Base-by-base conservation (phyloP, 2,113 vertebrate species). In the Oxyruncus cristatus region DNA sequence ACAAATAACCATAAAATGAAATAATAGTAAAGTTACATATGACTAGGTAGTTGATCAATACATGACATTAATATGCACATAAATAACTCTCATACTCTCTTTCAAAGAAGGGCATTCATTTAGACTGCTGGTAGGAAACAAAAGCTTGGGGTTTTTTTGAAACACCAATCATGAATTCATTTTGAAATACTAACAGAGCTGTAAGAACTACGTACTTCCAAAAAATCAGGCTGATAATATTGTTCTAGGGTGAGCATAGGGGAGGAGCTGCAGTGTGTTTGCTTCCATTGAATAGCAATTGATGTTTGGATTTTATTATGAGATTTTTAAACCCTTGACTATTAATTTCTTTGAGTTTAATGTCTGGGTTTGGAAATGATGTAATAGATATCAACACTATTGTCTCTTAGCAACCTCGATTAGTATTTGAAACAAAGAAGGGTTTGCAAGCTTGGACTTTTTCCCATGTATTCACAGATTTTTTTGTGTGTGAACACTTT, bases 401-500 rank as follows among this genome's bases (percentile, higher is more conserved):
- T 82, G 74, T 76, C 58, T 85, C 87, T 93, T 94, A 93, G 88
- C 88, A 96, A 86, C 92, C 44, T 80, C 68, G 59, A 65, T 74
- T 77, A 86, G 5, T 77, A 66, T 74, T 74, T 90, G 52, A 93
- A 89, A 81, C 35, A 94, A 92, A 86, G 47, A 7, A 37, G 6
- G 4, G 26, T 67, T 87, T 88, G 44, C n/a, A 85, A 46, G 27
- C 70, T 84, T 81, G 58, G 59, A 89, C 41, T 91, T 90, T 75
- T 90, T 35, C 30, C 37, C 37, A 12, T 19, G 39, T 63, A 37
- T 88, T 95, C 66, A 78, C 18, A 53, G 55, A 70, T 66, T 78
- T 35, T 85, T 82, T 87, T 15, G 4, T 56, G 14, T 84, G n/a
- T 71, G 18, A 89, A 37, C 35, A 83, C 1, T 1, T 47, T 46